Conservation (phyloP, 2,113 vertebrate genomes). For the Pteruthius melanotis region DNA sequence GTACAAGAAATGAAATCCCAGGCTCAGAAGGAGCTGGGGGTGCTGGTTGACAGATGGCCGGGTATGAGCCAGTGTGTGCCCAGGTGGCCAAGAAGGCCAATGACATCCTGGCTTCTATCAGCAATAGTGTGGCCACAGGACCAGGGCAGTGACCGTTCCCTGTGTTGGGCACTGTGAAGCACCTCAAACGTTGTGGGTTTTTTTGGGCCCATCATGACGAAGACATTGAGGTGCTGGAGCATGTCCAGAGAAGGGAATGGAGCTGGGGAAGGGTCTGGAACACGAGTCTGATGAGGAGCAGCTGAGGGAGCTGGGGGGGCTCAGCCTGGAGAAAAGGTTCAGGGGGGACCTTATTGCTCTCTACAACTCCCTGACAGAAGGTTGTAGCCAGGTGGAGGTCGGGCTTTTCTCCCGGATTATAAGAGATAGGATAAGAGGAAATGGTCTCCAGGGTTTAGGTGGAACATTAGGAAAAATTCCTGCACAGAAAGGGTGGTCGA, state of each 20-base stretch:
- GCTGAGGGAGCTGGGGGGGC: neutral
- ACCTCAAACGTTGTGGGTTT: neutral
- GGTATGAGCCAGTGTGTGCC: neutral
- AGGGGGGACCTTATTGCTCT: accelerated
- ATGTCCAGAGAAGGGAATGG: neutral
- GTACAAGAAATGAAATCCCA: neutral
- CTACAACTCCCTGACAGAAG: neutral
- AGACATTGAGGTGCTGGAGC: neutral
- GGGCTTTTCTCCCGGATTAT: neutral
- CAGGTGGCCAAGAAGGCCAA: neutral
- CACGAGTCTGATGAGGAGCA: neutral
- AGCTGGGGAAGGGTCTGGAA: neutral
- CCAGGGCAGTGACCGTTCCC: neutral
- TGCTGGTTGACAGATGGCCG: neutral
- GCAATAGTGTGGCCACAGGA: neutral
- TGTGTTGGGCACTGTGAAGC: neutral
- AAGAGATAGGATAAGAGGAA: neutral
- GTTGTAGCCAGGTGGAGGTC: accelerated
- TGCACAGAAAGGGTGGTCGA: neutral
- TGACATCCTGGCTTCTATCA: neutral
- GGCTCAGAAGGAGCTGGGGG: neutral
- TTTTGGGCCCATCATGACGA: neutral
- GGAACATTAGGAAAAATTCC: neutral
- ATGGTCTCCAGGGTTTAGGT: neutral
- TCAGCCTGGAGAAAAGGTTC: neutral